These are phyloP conservation scores for Semotilus atromaculatus DNA, from an alignment of 2,797 vertebrate genomes.

Conservation along the genomic window DNA sequence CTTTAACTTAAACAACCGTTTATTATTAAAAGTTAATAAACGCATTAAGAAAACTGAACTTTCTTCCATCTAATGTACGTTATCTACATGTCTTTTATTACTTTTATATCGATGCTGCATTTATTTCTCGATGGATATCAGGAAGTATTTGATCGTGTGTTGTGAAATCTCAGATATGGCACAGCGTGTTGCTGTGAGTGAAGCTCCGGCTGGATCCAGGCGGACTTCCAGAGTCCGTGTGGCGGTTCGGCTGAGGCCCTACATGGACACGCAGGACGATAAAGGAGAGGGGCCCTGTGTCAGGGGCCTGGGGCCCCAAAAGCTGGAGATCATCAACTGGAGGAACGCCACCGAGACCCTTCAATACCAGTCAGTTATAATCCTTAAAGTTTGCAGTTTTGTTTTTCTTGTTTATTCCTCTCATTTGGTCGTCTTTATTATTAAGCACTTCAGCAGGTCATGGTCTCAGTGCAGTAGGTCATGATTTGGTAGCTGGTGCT, in stretches of 20 bases:
- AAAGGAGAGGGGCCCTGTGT: constrained; percentile 80
- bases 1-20: not conserved
- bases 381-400: not conserved
- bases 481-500: constrained; percentile 62
- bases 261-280: constrained; percentile 74
- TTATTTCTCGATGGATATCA: not conserved
- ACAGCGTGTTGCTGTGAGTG: constrained; percentile 69
- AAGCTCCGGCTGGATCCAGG: constrained; percentile 62
- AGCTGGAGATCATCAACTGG: constrained; percentile 89
- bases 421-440: too few relatives aligned
- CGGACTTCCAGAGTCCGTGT: constrained; percentile 83
- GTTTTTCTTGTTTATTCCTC: not conserved
- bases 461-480: constrained; percentile 51
- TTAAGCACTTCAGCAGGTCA: constrained; percentile 52
- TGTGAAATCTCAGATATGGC: constrained; percentile 69
- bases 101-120: not conserved
- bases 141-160: not conserved
- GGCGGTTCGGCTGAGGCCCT: constrained; percentile 87
- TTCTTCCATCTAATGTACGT: too few relatives aligned
- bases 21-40: too few relatives aligned
- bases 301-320: constrained; percentile 81
- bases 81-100: too few relatives aligned
- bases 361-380: constrained; percentile 86
- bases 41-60: not conserved
- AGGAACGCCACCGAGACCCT: constrained; percentile 88